Evolutionary conservation across 1,140 invertebrate genomes (phyloP).

Genomic region (Anastatus disparis): DNA sequence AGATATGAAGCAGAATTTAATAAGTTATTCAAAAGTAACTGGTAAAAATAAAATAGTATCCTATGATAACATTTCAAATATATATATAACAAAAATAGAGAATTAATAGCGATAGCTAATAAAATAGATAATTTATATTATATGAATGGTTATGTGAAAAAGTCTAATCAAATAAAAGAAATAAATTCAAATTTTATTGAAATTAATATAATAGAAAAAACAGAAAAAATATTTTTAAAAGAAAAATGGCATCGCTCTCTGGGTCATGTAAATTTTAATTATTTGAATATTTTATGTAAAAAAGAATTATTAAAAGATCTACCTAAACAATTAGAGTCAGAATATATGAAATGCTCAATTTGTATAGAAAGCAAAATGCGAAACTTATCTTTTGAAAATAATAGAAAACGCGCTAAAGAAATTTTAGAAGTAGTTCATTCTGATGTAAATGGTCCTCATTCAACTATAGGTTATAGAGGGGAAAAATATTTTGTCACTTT

Average conservation of each 20-base stretch:
- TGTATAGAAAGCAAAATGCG: neutral
- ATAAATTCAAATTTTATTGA: no score
- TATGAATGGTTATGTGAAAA: no score
- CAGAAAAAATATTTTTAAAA: no score
- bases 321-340: neutral
- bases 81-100: no score
- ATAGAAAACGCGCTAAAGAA: neutral
- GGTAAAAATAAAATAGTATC: slow-evolving; percentile 30
- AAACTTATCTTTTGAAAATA: neutral
- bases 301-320: neutral
- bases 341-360: neutral
- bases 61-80: slow-evolving; percentile 20
- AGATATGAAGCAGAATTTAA: slow-evolving; percentile 33
- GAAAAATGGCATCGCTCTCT: slow-evolving; percentile 12
- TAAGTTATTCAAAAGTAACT: slow-evolving; percentile 37
- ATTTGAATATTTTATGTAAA: no score
- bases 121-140: slow-evolving; percentile 39
- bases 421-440: neutral
- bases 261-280: slow-evolving; percentile 9
- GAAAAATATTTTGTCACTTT: neutral
- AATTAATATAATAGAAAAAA: no score
- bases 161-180: no score
- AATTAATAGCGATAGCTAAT: slow-evolving; percentile 26
- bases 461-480: neutral
- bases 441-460: neutral